phyloP scores from a whole-genome alignment of 2,888 invertebrate genomes.

The Agrochola lota region DNA sequence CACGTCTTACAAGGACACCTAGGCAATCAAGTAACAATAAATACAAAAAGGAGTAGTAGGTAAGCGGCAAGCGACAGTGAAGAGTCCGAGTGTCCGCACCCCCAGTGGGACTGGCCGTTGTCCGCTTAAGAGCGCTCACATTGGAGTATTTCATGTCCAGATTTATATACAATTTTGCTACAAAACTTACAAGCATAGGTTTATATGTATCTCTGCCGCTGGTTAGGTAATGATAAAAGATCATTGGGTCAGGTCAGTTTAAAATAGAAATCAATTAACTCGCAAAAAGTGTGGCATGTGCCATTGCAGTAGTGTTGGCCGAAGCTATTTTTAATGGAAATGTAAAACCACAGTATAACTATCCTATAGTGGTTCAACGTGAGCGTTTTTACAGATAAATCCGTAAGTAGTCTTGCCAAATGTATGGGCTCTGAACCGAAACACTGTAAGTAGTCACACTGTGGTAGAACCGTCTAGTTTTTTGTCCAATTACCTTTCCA shows the following conservation, averaged over 20 bases:
- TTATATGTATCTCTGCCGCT: too few species aligned
- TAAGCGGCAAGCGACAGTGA: too few species aligned
- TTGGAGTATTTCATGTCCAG: too few species aligned
- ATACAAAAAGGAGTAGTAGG: too few species aligned
- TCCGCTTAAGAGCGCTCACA: too few species aligned
- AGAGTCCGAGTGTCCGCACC: too few species aligned
- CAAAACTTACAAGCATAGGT: too few species aligned
- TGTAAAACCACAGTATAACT: too few species aligned
- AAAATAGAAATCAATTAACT: neutral
- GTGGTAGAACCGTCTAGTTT: neutral
- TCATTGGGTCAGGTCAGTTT: neutral
- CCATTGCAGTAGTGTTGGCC: neutral
- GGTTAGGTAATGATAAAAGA: neutral
- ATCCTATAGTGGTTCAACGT: neutral
- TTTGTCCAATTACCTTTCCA: constrained; percentile 93
- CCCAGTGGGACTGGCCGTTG: too few species aligned
- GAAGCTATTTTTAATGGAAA: neutral
- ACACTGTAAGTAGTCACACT: neutral
- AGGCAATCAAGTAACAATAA: too few species aligned
- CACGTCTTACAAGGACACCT: neutral
- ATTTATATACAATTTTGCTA: too few species aligned
- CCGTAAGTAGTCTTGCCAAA: neutral
- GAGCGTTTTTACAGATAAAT: neutral
- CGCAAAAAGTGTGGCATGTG: neutral
- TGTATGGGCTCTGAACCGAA: neutral